Base-by-base conservation (phyloP, 1,140 invertebrate species). In the Anastrepha ludens region DNA sequence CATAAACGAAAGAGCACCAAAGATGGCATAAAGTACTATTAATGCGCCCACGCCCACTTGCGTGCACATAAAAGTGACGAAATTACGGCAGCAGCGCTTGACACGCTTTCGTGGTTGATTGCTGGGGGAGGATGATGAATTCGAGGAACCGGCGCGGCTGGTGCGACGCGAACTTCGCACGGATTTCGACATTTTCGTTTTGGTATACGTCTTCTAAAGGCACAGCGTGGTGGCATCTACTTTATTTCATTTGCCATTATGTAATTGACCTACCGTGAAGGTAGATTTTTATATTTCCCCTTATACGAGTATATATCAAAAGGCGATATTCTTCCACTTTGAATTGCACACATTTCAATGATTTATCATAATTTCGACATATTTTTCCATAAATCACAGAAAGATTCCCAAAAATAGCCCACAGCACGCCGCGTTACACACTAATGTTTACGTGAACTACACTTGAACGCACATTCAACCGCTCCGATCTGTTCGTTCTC, bases 41-140 rank as follows among this genome's bases (percentile, higher is more conserved):
- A 99, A 94, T 1, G 97, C 98, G 65, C 98, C 98, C 6, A 99
- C 97, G 78, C 99, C 99, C 74, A 99, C 98, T 94, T 98, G 97
- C 2, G 97, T 98, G 93, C 97, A 98, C 97, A 98, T 98, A 90
- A 98, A 98, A 0, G 97, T 97, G 55, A 97, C 95, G 88, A 98
- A 94, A 91, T 98, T 97, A 44, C 97, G 94, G 89, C 97, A 97
- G 90, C 97, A 98, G 89, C 97, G 96, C 65, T 91, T 91, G 29
- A 93, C 90, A 7, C 89, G 89, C 91, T 97, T 97, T 5, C 95
- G 93, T 0, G 96, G 96, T 91, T 96, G 95, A 89, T 94, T 94
- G 70, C 95, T 95, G 2, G 94, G 94, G 0, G 96, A 95, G 3
- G 96, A 96, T 6, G 96, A 96, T 67, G 89, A 59, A 70, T 87